phyloP scores from a whole-genome alignment of 1,140 invertebrate species.

The Rhyzopertha dominica region DNA sequence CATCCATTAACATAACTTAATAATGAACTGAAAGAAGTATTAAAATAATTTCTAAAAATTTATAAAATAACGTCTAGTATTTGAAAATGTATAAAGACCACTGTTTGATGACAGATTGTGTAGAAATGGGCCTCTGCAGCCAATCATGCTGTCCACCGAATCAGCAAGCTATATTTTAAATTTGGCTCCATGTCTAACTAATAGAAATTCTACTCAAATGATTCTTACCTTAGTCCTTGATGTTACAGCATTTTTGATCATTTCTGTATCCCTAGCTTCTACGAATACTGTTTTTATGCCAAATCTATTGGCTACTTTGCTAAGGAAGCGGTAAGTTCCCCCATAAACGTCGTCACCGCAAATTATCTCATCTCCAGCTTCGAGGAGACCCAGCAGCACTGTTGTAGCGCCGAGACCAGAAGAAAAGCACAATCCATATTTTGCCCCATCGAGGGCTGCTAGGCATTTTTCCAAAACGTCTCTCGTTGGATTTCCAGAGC shows the following conservation, averaged over 20 bases:
- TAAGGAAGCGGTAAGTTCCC: constrained; percentile 71
- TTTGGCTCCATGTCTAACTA: no score
- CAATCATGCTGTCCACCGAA: no score
- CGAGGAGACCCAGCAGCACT: constrained; percentile 68
- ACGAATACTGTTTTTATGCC: constrained; percentile 74
- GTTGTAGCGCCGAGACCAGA: constrained; percentile 87
- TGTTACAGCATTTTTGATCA: constrained; percentile 66
- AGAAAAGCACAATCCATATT: constrained; percentile 80
- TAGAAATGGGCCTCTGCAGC: no score
- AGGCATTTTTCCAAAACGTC: constrained; percentile 84
- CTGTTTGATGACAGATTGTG: no score
- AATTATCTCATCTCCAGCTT: constrained; percentile 84
- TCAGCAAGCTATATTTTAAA: no score
- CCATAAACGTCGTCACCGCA: constrained; percentile 94
- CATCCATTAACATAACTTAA: no score
- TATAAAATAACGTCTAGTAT: no score
- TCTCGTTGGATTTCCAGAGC: constrained; percentile 93
- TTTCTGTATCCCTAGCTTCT: constrained; percentile 68
- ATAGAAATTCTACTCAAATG: no score
- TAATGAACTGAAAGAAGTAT: no score
- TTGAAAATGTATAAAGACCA: no score
- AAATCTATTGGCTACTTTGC: constrained; percentile 59
- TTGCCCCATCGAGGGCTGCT: constrained; percentile 84
- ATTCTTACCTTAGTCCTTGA: constrained; percentile 82
- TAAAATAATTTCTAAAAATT: no score